Base-by-base conservation (phyloP, 2,797 vertebrate species). In the Chlorospingus semifuscus region DNA sequence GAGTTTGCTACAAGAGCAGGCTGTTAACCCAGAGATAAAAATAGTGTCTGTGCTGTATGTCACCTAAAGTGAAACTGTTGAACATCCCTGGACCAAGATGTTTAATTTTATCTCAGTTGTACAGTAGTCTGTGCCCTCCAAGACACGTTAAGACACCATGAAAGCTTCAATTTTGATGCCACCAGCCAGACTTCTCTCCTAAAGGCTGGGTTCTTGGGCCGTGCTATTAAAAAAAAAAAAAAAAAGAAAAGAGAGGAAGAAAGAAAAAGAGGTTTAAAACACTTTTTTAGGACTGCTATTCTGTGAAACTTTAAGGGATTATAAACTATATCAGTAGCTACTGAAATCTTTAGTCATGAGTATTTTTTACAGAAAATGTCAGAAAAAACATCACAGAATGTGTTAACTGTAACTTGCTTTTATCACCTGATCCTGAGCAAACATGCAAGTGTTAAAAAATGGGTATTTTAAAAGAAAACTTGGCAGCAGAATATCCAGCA, bases 371-470 rank as follows among this genome's bases (percentile, higher is more conserved):
- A 79, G 76, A 86, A 92, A 94, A 93, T 96, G 90, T 83, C 83
- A 94, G 81, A 94, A 93, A 90, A 57, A 94, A 46, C 39, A 91
- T 87, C 76, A 91, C 36, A 69, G 85, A 86, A 83, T 93, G 42
- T 91, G 91, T 52, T 60, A 91, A 74, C 21, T 83, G 76, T 87
- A 82, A 15, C 42, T 95, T 90, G 59, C 61, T 91, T 47, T 88
- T 88, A 30, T 74, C 1, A 0, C 66, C 32, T 85, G 82, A 94
- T 95, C 60, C 72, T 75, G 61, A 83, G 53, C 39, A 27, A 88
- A 63, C 21, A 3, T 82, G 83, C 74, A 94, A 94, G 83, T 93
- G 92, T 93, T 95, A 92, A 91, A 94, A 95, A 95, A 36, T 36
- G 50, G 52, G 42, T 76, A 77, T 90, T 95, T 93, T 94, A 66